Evolutionary conservation across 1,140 invertebrate species (phyloP).

Genomic region (Calliopsis andreniformis): DNA sequence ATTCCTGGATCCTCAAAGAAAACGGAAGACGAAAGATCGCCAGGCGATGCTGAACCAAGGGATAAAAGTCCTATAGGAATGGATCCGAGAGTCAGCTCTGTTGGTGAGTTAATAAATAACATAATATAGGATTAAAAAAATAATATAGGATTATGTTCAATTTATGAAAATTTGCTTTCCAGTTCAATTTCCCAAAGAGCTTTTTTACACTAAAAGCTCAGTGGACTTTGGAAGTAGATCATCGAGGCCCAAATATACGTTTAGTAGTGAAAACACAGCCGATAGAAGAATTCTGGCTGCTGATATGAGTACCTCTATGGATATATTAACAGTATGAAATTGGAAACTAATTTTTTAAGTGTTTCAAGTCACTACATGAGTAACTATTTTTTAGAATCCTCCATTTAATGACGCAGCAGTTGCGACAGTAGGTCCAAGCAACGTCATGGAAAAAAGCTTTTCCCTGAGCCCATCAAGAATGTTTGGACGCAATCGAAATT

Average conservation of each 20-base stretch:
- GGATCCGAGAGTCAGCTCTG: neutral
- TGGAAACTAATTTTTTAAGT: neutral
- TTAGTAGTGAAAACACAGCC: slow-evolving; percentile 33
- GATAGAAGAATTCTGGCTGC: neutral
- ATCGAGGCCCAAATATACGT: slow-evolving; percentile 1
- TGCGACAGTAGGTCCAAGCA: neutral
- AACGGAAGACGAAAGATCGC: neutral
- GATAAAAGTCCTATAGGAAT: neutral
- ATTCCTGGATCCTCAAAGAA: neutral
- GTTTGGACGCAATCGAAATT: neutral
- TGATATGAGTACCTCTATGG: slow-evolving; percentile 43
- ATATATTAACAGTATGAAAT: slow-evolving; percentile 34
- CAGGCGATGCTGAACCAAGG: neutral
- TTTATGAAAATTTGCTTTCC: neutral
- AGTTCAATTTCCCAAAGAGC: slow-evolving; percentile 20
- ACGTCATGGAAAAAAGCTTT: neutral
- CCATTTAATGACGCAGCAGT: neutral
- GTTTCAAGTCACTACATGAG: too few species aligned
- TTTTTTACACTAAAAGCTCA: neutral
- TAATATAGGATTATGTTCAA: neutral
- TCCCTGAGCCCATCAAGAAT: neutral
- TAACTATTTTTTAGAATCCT: neutral
- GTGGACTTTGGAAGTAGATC: neutral
- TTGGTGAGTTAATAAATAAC: too few species aligned
- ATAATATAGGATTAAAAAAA: too few species aligned